A percentile compares a stretch with the other conserved stretches of the same genome.
phyloP scores from a whole-genome alignment of 53 echinoderm and acorn worm genomes.

The Henricia sp. region DNA sequence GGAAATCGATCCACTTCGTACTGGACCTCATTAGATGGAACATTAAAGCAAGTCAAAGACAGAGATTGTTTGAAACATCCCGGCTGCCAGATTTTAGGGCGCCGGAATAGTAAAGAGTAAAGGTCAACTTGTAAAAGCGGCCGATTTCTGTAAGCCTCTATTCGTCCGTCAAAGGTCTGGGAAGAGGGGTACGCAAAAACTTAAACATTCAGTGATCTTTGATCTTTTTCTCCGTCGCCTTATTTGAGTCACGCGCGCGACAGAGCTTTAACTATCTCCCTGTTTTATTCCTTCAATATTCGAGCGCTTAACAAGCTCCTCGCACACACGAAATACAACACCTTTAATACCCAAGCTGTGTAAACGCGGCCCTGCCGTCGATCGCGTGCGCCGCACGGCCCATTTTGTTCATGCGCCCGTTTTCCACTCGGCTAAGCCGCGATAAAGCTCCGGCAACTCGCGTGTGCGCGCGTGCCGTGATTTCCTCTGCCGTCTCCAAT shows the following conservation, averaged over 20 bases:
- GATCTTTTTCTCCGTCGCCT: constrained; percentile 45
- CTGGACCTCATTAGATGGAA: constrained; percentile 48
- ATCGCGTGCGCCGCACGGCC: constrained; percentile 47
- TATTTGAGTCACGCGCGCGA: constrained; percentile 28
- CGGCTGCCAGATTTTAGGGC: no score
- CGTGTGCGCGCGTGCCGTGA: constrained; percentile 44
- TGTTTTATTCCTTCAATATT: not conserved
- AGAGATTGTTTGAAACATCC: no score
- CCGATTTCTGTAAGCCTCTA: not conserved
- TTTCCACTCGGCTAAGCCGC: constrained; percentile 25
- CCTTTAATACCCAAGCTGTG: constrained; percentile 54
- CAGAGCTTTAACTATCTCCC: not conserved
- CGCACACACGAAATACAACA: constrained; percentile 38
- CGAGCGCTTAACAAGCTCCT: not conserved
- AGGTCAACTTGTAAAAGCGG: no score
- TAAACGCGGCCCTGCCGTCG: constrained; percentile 23
- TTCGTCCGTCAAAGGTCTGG: not conserved
- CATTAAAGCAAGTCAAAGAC: not conserved
- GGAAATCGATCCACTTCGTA: constrained; percentile 12
- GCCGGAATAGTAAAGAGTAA: not conserved
- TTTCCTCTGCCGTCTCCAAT: constrained; percentile 12
- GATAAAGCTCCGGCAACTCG: not conserved
- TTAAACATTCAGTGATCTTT: constrained; percentile 57
- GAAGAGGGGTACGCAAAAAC: constrained; percentile 6
- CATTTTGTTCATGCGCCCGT: constrained; percentile 6